Evolutionary conservation across 2,113 vertebrate species (phyloP).

Genomic region (Poeciliopsis turrubarensis): DNA sequence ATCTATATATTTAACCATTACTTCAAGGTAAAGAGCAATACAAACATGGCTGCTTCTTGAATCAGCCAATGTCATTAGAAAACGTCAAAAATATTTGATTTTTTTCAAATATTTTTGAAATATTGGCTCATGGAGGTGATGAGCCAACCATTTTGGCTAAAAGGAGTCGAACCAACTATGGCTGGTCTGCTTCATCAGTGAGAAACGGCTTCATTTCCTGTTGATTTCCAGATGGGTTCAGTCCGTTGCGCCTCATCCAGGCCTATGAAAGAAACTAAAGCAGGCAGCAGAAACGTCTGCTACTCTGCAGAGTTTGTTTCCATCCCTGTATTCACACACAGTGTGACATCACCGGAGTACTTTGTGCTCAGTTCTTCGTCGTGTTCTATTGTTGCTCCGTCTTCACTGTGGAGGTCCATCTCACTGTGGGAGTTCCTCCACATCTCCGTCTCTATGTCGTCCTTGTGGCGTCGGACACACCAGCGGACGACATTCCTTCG

Average conservation of each 20-base stretch:
- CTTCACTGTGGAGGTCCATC: constrained; percentile 18
- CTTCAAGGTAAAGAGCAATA: no score
- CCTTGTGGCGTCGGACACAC: constrained; percentile 28
- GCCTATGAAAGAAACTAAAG: not conserved
- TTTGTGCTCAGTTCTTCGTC: constrained; percentile 43
- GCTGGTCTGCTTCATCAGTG: no score
- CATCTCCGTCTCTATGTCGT: constrained; percentile 70
- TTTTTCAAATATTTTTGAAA: no score
- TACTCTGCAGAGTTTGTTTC: constrained; percentile 9
- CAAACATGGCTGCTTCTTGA: no score
- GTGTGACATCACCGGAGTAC: constrained; percentile 58
- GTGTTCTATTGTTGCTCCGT: constrained; percentile 6
- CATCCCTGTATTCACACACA: constrained; percentile 54
- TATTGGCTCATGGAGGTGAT: no score
- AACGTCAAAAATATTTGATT: no score
- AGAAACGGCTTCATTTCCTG: not conserved
- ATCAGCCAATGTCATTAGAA: no score
- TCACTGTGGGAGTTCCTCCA: constrained; percentile 56
- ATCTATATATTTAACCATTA: no score
- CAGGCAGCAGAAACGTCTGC: not conserved
- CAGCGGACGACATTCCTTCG: constrained; percentile 36
- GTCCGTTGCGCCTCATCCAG: not conserved
- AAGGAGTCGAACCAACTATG: no score
- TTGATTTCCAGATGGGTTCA: not conserved
- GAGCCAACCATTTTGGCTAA: no score